Evolutionary conservation across 2,113 vertebrate genomes (phyloP).

Genomic region (Ctenomys sociabilis): DNA sequence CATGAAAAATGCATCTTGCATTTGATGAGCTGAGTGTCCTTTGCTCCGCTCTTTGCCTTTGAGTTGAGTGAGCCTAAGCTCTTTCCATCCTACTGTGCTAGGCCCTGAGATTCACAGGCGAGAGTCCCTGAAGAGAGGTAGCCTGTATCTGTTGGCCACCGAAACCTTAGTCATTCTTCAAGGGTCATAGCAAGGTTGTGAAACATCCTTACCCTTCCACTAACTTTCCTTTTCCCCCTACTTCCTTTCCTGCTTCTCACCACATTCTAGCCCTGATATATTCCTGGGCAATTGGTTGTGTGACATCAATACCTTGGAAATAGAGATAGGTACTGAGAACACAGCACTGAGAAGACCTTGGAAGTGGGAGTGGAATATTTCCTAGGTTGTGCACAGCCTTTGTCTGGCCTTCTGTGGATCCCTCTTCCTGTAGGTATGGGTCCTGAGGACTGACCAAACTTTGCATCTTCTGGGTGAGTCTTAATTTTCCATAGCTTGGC

Average conservation of each 20-base stretch:
- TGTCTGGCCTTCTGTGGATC: background rate
- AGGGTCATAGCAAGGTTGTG: background rate
- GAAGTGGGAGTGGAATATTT: background rate
- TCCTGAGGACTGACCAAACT: background rate
- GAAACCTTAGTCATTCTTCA: background rate
- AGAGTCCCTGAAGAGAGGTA: background rate
- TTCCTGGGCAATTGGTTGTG: background rate
- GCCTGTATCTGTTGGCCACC: background rate
- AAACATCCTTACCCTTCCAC: background rate
- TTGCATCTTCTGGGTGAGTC: background rate
- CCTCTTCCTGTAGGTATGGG: background rate
- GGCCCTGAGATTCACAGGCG: background rate
- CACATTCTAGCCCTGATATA: background rate
- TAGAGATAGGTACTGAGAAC: background rate
- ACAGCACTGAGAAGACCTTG: background rate
- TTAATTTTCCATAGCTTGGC: background rate
- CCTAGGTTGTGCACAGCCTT: background rate
- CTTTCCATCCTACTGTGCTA: background rate
- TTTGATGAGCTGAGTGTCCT: conserved; percentile 22
- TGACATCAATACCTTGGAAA: background rate
- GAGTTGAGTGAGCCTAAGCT: background rate
- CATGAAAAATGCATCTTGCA: conserved; percentile 25
- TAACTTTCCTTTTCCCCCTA: background rate
- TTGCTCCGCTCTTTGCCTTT: background rate
- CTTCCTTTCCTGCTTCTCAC: background rate